phyloP scores from a whole-genome alignment of 2,797 vertebrate species.

The Gymnocypris eckloni region DNA sequence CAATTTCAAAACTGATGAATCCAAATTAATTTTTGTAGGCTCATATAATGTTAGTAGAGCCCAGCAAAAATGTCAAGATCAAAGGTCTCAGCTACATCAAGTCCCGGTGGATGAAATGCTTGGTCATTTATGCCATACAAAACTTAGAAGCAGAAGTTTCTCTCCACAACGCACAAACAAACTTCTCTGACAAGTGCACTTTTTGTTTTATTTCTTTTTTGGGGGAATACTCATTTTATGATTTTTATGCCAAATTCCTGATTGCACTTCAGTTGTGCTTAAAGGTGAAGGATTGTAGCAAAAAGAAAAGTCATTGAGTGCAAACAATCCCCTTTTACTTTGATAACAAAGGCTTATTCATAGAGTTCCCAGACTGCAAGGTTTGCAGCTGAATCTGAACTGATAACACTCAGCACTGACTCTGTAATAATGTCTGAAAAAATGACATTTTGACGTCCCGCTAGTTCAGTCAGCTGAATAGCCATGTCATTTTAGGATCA shows the following conservation, averaged over 20 bases:
- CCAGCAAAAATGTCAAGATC: not conserved
- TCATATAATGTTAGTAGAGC: conserved; percentile 21
- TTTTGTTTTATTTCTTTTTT: not conserved
- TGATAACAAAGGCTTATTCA: conserved; percentile 36
- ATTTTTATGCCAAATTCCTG: not conserved
- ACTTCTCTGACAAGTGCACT: not conserved
- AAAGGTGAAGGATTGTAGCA: not conserved
- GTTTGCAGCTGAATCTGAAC: conserved; percentile 10
- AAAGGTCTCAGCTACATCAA: not conserved
- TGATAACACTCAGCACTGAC: conserved; percentile 28
- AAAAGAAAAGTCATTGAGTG: not conserved
- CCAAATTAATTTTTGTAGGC: conserved; percentile 30
- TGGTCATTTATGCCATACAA: not conserved
- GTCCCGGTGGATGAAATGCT: not conserved
- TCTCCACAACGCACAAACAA: not conserved
- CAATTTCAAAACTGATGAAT: conserved; percentile 5
- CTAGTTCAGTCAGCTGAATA: conserved; percentile 34
- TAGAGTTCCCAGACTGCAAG: not conserved
- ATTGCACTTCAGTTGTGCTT: not conserved
- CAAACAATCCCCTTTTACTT: conserved; percentile 24
- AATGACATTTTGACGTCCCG: not conserved
- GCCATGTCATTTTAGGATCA: not conserved
- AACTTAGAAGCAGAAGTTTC: not conserved
- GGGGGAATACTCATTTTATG: not conserved
- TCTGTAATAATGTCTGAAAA: conserved; percentile 15